Conservation (phyloP, 2,888 invertebrate species). For the Pandemis cinnamomeana region DNA sequence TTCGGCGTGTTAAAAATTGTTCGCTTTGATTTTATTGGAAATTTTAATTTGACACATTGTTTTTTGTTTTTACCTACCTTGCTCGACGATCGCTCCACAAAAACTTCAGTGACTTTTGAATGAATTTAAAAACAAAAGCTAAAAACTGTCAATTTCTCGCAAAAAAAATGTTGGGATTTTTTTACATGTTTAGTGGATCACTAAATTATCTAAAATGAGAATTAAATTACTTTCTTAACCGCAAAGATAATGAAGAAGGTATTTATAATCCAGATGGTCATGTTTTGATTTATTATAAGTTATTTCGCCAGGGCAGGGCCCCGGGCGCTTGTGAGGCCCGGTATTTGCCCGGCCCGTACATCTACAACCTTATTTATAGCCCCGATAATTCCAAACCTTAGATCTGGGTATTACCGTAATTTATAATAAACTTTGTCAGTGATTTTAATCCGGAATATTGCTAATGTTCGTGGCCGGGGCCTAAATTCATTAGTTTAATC, state of each 20-base stretch:
- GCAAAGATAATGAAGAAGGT: background rate
- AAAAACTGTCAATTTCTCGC: too few relatives aligned
- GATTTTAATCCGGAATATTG: constrained; percentile 31
- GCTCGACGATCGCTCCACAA: too few relatives aligned
- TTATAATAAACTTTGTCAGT: constrained; percentile 39
- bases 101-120: too few relatives aligned
- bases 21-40: background rate
- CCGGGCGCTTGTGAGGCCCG: constrained; percentile 42
- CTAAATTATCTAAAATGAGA: background rate
- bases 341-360: constrained; percentile 46
- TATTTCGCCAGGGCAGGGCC: constrained; percentile 41
- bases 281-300: constrained; percentile 48
- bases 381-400: constrained; percentile 36
- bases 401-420: constrained; percentile 37
- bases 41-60: background rate
- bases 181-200: background rate
- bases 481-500: constrained; percentile 38
- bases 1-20: constrained; percentile 4
- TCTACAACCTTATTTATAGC: constrained; percentile 35
- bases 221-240: background rate
- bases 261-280: constrained; percentile 40
- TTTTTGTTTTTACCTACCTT: too few relatives aligned
- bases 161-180: too few relatives aligned
- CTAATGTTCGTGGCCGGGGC: constrained; percentile 20
- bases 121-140: too few relatives aligned